Evolutionary conservation across 2,888 invertebrate species (phyloP).

Genomic region (Agrypnus murinus): DNA sequence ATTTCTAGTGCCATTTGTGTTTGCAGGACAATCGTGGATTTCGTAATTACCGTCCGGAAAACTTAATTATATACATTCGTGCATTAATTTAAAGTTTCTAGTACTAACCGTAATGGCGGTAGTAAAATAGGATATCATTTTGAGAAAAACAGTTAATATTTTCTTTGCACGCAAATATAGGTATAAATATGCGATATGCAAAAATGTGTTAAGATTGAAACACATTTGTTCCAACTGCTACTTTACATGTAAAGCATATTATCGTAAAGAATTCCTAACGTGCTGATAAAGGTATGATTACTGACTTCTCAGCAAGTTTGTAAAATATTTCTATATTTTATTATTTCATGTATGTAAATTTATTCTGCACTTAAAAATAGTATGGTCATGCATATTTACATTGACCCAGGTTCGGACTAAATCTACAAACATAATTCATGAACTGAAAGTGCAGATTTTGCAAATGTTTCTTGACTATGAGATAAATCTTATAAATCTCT

Average conservation of each 20-base stretch:
- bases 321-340: constrained; percentile 23
- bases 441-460: too few relatives aligned
- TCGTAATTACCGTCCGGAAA: constrained; percentile 1
- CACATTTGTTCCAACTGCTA: constrained; percentile 22
- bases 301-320: constrained; percentile 11
- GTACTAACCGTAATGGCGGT: not conserved
- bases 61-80: not conserved
- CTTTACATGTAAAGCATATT: constrained; percentile 27
- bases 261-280: constrained; percentile 26
- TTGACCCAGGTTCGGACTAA: not conserved
- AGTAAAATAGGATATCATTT: not conserved
- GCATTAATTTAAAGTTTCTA: not conserved
- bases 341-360: constrained; percentile 20
- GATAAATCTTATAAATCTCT: too few relatives aligned
- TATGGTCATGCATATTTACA: constrained; percentile 15
- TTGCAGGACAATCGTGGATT: not conserved
- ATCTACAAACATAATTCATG: too few relatives aligned
- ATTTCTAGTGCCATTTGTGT: constrained; percentile 8
- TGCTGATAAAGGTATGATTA: constrained; percentile 21
- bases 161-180: constrained; percentile 6
- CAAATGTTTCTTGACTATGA: too few relatives aligned
- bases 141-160: not conserved
- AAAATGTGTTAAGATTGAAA: constrained; percentile 11
- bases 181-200: constrained; percentile 19
- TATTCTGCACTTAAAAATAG: constrained; percentile 1